These are phyloP conservation scores for Phania funesta DNA, from an alignment of 2,888 invertebrate species.

Conservation along the genomic window DNA sequence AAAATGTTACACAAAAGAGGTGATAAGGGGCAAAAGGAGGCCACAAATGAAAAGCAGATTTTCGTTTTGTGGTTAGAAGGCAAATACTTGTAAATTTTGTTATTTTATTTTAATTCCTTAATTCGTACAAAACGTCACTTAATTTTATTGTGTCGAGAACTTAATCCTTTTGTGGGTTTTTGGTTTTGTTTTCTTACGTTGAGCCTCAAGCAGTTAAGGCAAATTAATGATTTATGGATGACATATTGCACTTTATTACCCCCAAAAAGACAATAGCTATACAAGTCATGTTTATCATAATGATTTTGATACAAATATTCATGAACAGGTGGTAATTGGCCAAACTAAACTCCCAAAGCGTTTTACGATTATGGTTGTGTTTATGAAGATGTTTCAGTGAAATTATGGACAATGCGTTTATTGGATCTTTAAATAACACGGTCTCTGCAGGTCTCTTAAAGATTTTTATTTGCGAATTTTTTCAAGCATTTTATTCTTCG, in stretches of 20 bases:
- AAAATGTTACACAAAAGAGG: neutral
- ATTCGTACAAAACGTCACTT: neutral
- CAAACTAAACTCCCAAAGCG: too few relatives aligned
- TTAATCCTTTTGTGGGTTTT: conserved; percentile 23
- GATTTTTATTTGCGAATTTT: too few relatives aligned
- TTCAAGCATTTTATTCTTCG: too few relatives aligned
- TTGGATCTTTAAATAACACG: too few relatives aligned
- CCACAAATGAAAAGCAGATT: conserved; percentile 7
- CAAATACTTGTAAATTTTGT: neutral
- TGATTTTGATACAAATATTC: too few relatives aligned
- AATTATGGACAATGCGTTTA: too few relatives aligned
- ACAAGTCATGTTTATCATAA: neutral
- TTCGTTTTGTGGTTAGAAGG: neutral
- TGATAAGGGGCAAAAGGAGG: too few relatives aligned
- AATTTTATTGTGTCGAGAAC: neutral
- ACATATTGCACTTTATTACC: too few relatives aligned
- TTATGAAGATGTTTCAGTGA: too few relatives aligned
- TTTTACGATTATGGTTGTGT: too few relatives aligned
- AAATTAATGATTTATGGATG: neutral
- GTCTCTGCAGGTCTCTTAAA: too few relatives aligned
- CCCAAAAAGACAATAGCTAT: neutral
- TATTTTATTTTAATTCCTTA: neutral
- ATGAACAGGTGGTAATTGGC: too few relatives aligned
- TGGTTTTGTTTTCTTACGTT: neutral
- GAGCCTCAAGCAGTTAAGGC: neutral